phyloP scores from a whole-genome alignment of 2,888 invertebrate species.

The Operophtera brumata region DNA sequence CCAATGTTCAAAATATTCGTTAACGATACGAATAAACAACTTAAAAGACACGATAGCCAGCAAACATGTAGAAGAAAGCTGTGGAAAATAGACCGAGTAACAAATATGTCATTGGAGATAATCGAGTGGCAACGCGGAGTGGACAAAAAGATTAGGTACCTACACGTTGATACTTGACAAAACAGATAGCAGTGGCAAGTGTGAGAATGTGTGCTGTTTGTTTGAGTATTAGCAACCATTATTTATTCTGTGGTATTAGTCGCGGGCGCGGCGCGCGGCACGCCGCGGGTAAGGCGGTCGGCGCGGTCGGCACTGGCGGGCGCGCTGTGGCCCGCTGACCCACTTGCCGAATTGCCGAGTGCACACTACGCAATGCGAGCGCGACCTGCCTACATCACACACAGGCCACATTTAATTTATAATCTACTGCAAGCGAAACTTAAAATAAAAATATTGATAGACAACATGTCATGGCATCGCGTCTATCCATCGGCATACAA shows the following conservation, averaged over 20 bases:
- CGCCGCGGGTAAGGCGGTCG: conserved; percentile 47
- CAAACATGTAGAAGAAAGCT: background rate
- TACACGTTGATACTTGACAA: background rate
- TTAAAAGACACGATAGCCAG: background rate
- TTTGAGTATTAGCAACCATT: no score
- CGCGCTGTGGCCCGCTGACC: conserved; percentile 73
- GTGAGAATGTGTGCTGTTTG: conserved; percentile 14
- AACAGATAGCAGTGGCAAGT: conserved; percentile 19
- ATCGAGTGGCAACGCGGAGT: conserved; percentile 13
- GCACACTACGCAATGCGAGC: conserved; percentile 71
- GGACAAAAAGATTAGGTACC: conserved; percentile 21
- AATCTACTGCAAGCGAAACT: conserved; percentile 21
- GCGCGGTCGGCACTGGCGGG: conserved; percentile 55
- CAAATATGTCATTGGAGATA: background rate
- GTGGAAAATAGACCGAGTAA: background rate
- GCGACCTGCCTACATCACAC: conserved; percentile 54
- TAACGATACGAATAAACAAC: background rate
- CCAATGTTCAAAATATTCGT: background rate
- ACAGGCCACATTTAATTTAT: conserved; percentile 28
- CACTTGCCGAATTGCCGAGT: conserved; percentile 65
- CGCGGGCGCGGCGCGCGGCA: conserved; percentile 36
- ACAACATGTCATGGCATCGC: no score
- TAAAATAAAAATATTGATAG: background rate
- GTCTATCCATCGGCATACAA: background rate
- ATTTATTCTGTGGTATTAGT: conserved; percentile 4